Conservation (phyloP, 2,113 vertebrate species). For the Oncorhynchus nerka region DNA sequence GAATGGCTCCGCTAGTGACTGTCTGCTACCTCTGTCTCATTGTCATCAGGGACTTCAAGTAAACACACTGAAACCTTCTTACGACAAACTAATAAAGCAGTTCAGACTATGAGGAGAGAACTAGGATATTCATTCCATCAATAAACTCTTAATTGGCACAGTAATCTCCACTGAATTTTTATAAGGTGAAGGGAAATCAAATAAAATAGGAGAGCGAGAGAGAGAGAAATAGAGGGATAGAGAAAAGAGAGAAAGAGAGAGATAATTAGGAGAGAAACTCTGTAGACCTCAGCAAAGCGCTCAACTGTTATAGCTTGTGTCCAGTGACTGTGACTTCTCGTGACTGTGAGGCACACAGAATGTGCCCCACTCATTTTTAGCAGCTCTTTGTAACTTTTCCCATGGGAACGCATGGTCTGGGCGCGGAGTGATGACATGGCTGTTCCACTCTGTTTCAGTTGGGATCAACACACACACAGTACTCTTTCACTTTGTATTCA, state of each 20-base stretch:
- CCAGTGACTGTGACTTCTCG: too few relatives aligned
- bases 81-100: conserved; percentile 13
- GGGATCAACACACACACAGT: neutral
- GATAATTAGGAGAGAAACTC: too few relatives aligned
- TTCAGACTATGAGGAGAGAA: neutral
- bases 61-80: neutral
- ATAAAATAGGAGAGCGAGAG: too few relatives aligned
- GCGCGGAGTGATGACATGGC: neutral
- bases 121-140: neutral
- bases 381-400: neutral
- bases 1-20: neutral
- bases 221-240: too few relatives aligned
- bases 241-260: too few relatives aligned
- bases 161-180: neutral
- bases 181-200: neutral
- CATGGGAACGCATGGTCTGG: neutral
- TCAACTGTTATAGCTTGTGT: too few relatives aligned
- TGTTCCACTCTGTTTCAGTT: neutral
- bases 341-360: neutral
- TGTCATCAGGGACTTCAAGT: neutral
- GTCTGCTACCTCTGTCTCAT: neutral
- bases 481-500: neutral
- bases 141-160: neutral
- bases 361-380: neutral
- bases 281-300: too few relatives aligned